These are phyloP conservation scores for Elysia crispata DNA, from an alignment of 2,888 invertebrate genomes.

Conservation along the genomic window DNA sequence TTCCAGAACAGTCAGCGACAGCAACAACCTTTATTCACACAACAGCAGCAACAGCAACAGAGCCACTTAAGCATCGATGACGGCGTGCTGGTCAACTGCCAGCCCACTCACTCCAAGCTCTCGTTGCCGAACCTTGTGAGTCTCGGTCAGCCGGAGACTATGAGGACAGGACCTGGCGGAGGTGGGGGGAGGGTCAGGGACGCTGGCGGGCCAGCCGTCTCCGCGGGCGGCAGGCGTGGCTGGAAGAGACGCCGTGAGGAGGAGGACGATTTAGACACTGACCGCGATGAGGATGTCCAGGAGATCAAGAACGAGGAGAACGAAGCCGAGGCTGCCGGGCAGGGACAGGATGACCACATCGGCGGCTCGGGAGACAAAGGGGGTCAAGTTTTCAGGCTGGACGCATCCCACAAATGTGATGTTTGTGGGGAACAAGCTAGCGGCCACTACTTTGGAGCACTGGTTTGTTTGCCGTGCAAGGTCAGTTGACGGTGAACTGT, in stretches of 20 bases:
- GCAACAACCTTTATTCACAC: background rate
- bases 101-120: background rate
- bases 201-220: background rate
- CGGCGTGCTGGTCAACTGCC: constrained; percentile 11
- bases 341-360: too few relatives aligned
- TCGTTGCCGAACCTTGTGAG: constrained; percentile 15
- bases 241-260: constrained; percentile 38
- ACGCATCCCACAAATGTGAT: constrained; percentile 55
- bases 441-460: constrained; percentile 71
- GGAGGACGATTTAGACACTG: constrained; percentile 3
- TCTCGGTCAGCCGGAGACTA: constrained; percentile 2
- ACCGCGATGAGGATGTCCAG: background rate
- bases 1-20: background rate
- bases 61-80: background rate
- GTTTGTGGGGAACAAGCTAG: constrained; percentile 71
- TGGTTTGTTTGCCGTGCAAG: constrained; percentile 73
- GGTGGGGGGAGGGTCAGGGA: constrained; percentile 24
- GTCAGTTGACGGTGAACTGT: constrained; percentile 55
- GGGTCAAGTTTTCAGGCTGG: constrained; percentile 25
- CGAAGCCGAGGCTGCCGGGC: background rate
- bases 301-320: background rate
- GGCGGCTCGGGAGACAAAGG: background rate
- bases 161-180: constrained; percentile 41
- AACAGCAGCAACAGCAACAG: constrained; percentile 14
- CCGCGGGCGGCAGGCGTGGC: constrained; percentile 4